Conservation (phyloP, 2,888 invertebrate genomes). For the Oligia strigilis region DNA sequence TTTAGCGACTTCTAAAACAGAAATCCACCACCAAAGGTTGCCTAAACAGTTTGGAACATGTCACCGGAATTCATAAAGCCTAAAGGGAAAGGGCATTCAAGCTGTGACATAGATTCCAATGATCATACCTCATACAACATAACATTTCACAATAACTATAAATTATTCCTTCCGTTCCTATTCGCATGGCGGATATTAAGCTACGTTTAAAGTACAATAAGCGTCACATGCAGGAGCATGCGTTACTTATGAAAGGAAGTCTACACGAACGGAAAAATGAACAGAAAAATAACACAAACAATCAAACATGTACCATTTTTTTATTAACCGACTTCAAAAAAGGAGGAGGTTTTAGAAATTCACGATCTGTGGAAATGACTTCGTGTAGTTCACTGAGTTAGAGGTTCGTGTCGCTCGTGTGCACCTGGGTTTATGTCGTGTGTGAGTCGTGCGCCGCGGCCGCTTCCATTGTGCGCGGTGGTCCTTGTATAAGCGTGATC, state of each 20-base stretch:
- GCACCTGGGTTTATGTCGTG: slow-evolving; percentile 1
- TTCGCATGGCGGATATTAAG: slow-evolving; percentile 19
- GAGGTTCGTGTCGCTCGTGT: not conserved
- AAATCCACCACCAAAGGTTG: slow-evolving; percentile 5
- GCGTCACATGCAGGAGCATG: slow-evolving; percentile 31
- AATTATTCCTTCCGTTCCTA: slow-evolving; percentile 35
- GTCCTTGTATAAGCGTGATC: slow-evolving; percentile 33
- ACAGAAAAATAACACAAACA: not conserved
- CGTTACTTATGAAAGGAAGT: slow-evolving; percentile 13
- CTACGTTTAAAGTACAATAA: slow-evolving; percentile 18
- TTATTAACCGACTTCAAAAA: no score
- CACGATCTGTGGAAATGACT: not conserved
- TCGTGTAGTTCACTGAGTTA: not conserved
- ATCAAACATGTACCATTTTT: not conserved
- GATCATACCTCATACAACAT: slow-evolving; percentile 47
- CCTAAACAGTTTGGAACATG: slow-evolving; percentile 14
- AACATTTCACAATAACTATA: slow-evolving; percentile 40
- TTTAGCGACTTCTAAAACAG: not conserved
- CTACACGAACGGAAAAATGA: not conserved
- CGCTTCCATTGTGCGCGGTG: slow-evolving; percentile 26
- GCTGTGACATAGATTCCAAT: slow-evolving; percentile 62
- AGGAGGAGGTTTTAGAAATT: not conserved
- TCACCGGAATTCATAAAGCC: slow-evolving; percentile 52
- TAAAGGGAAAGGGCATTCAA: slow-evolving; percentile 56
- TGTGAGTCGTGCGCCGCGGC: slow-evolving; percentile 10